Base-by-base conservation (phyloP, 2,797 vertebrate genomes). In the Tragopan temminckii region DNA sequence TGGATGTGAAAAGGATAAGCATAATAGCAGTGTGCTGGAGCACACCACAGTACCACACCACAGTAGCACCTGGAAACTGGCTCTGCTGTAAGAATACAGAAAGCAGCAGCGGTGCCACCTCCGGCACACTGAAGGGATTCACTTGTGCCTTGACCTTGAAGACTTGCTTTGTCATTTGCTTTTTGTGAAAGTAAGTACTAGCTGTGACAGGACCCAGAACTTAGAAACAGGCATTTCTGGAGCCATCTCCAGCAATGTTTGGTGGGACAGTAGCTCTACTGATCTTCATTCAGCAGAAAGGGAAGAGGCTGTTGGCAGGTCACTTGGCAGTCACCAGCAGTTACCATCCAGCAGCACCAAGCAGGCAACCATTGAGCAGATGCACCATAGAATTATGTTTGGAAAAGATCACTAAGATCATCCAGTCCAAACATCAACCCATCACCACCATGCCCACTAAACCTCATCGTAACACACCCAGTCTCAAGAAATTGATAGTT, bases 361-460 rank as follows among this genome's bases (percentile, higher is more conserved):
- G 1, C 15, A 11, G 40, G 33, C 0, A 1, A 27, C 23, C 31
- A 13, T 3, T 19, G 11, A 13, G 61, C 2, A 6, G 10, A 3
- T 12, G 17, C 33, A 7, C n/a, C 29, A 4, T 14, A 31, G 52
- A 53, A 53, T 31, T 53, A 29, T 18, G 17, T 18, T 31, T 53
- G 52, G 52, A 53, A 53, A 53, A 31, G 29, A 31, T 29, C 52
- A 31, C 16, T 31, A 18, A 31, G 16, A 53, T 53, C 52, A 53
- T 53, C 52, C 31, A 53, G 16, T 31, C 29, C 27, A 31, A 29
- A 27, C 16, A 18, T 31, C 52, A 53, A 18, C 16, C 16, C 52
- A 53, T 52, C 27, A 29, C 27, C 50, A 29, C 16, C 27, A 52
- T 52, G 50, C 16, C 27, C 29, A 31, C 52, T 53, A 29, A 53